These are phyloP conservation scores for Apis laboriosa DNA, from an alignment of 1,140 invertebrate species.

Conservation along the genomic window DNA sequence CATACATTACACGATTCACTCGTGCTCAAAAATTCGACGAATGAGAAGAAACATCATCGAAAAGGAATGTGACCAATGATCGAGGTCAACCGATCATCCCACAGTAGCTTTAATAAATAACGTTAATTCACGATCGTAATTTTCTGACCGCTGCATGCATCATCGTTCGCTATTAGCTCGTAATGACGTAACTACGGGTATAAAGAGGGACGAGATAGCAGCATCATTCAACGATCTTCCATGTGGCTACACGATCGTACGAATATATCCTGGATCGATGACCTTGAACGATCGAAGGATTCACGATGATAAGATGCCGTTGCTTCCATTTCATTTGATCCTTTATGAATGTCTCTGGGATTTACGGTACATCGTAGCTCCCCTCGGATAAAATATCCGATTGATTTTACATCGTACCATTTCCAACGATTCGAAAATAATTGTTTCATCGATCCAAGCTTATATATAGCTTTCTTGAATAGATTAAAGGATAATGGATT, in stretches of 20 bases:
- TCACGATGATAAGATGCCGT: slow-evolving; percentile 24
- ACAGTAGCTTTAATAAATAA: slow-evolving; percentile 9
- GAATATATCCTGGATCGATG: slow-evolving; percentile 16
- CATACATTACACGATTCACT: not conserved
- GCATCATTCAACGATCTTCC: slow-evolving; percentile 22
- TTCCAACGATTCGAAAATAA: not conserved
- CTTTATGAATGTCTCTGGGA: not conserved
- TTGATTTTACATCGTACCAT: not conserved
- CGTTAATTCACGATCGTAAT: slow-evolving; percentile 37
- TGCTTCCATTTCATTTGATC: slow-evolving; percentile 30
- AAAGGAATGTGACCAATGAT: not conserved
- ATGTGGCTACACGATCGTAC: not conserved
- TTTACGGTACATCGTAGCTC: not conserved
- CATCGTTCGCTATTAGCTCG: slow-evolving; percentile 42
- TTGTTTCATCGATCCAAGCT: not conserved
- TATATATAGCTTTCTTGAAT: not conserved
- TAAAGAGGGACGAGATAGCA: slow-evolving; percentile 35
- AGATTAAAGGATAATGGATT: not conserved
- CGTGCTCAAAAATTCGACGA: not conserved
- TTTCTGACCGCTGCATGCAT: slow-evolving; percentile 14
- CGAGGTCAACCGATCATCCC: not conserved
- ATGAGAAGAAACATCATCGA: not conserved
- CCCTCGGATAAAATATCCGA: not conserved
- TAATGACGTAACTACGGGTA: slow-evolving; percentile 50
- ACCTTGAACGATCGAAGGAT: slow-evolving; percentile 31